Conservation (phyloP, 2,113 vertebrate species). For the Hippocampus barbouri region DNA sequence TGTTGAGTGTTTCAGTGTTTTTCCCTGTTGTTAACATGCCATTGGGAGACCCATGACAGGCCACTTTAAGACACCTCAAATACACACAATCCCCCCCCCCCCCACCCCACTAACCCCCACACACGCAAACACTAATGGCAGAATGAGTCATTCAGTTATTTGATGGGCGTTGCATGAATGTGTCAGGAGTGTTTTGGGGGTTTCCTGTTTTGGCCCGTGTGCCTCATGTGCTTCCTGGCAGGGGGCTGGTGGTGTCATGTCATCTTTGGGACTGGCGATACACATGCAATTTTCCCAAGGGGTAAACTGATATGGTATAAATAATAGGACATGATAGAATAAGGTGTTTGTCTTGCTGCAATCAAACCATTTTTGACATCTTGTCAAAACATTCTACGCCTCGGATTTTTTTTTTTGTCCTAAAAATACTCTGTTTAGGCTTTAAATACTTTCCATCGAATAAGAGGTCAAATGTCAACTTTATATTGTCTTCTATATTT, state of each 20-base stretch:
- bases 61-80: slow-evolving; percentile 39
- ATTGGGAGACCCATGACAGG: slow-evolving; percentile 60
- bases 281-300: slow-evolving; percentile 6
- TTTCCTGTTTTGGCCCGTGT: slow-evolving; percentile 87
- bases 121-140: slow-evolving; percentile 49
- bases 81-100: slow-evolving; percentile 21
- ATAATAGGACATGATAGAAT: slow-evolving; percentile 1
- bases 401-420: not conserved
- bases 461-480: not conserved
- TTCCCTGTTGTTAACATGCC: slow-evolving; percentile 56
- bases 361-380: slow-evolving; percentile 5
- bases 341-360: slow-evolving; percentile 3
- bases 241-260: slow-evolving; percentile 68
- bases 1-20: slow-evolving; percentile 50
- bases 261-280: slow-evolving; percentile 20
- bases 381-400: slow-evolving; percentile 1
- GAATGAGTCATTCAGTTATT: slow-evolving; percentile 70
- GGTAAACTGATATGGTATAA: not conserved
- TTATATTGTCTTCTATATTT: not conserved
- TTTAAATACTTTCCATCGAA: not conserved
- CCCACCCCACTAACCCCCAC: slow-evolving; percentile 5
- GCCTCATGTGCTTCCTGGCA: slow-evolving; percentile 76
- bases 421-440: not conserved
- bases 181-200: slow-evolving; percentile 16
- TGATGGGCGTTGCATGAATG: slow-evolving; percentile 54